These are phyloP conservation scores for Anoplolepis gracilipes DNA, from an alignment of 1,140 invertebrate genomes.

Conservation along the genomic window DNA sequence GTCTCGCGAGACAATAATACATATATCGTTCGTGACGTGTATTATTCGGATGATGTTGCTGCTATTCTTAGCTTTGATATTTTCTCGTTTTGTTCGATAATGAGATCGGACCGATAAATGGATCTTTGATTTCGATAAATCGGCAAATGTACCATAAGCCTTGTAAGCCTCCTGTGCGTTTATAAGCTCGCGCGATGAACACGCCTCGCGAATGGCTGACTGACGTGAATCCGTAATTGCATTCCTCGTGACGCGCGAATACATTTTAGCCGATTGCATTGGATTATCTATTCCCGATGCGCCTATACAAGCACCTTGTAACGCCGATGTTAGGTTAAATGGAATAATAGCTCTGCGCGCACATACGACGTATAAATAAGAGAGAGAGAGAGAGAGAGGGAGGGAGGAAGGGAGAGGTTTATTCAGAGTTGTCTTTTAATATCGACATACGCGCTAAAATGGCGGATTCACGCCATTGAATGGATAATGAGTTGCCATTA, in stretches of 20 bases:
- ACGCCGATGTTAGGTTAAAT: constrained; percentile 42
- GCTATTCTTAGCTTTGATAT: constrained; percentile 43
- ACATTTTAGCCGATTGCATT: constrained; percentile 66
- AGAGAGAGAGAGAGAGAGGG: background rate
- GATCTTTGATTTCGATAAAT: constrained; percentile 41
- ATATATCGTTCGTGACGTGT: constrained; percentile 16
- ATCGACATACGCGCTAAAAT: constrained; percentile 37
- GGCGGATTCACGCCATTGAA: constrained; percentile 37
- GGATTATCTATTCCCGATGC: constrained; percentile 69
- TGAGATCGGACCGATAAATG: constrained; percentile 22
- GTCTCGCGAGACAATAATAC: constrained; percentile 29
- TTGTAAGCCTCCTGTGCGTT: constrained; percentile 16
- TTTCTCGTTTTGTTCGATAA: constrained; percentile 21
- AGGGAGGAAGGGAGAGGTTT: background rate
- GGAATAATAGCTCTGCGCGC: constrained; percentile 33
- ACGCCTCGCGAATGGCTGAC: constrained; percentile 62
- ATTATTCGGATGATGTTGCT: background rate
- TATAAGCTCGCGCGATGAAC: constrained; percentile 64
- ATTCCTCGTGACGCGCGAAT: constrained; percentile 71
- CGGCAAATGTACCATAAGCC: constrained; percentile 22
- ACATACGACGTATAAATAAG: background rate
- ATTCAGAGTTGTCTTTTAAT: constrained; percentile 53
- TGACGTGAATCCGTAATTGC: constrained; percentile 72
- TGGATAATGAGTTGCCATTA: constrained; percentile 47
- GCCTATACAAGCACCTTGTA: constrained; percentile 45